Percentiles rank a stretch among this genome's conserved stretches.
Evolutionary conservation across 2,797 vertebrate species (phyloP).

Genomic region (Hemibagrus guttatus): DNA sequence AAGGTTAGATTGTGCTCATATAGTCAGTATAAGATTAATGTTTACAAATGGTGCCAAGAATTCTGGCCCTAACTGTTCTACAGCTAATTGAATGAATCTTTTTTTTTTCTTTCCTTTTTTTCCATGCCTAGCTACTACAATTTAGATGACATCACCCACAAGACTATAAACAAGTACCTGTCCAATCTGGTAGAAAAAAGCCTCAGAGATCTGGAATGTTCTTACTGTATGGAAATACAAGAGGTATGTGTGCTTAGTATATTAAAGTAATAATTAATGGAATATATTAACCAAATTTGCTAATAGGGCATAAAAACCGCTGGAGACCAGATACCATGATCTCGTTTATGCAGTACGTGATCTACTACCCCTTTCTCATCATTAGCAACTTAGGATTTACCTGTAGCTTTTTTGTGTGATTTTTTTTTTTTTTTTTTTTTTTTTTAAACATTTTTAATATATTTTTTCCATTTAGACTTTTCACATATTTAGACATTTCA

Average conservation of each 20-base stretch:
- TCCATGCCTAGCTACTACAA: conserved; percentile 86
- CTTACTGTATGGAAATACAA: conserved; percentile 90
- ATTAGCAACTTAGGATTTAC: conserved; percentile 1
- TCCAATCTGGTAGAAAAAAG: conserved; percentile 89
- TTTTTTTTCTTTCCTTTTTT: conserved; percentile 32
- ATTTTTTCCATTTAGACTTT: background rate
- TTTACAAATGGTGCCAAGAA: background rate
- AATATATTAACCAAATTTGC: background rate
- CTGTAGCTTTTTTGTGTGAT: background rate
- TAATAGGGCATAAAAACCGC: background rate
- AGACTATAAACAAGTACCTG: conserved; percentile 90
- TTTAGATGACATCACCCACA: conserved; percentile 88
- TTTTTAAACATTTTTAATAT: background rate
- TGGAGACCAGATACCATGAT: conserved; percentile 6
- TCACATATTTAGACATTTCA: background rate
- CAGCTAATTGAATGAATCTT: background rate
- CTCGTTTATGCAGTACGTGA: conserved; percentile 21
- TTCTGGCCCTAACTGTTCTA: background rate
- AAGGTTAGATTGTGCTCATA: too few relatives aligned
- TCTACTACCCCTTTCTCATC: background rate
- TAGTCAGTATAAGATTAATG: too few relatives aligned
- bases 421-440: background rate
- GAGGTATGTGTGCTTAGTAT: conserved; percentile 76
- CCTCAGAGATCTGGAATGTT: conserved; percentile 87
- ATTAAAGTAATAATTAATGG: conserved; percentile 13